Conservation (phyloP, 2,797 vertebrate genomes). For the Florisuga fusca region DNA sequence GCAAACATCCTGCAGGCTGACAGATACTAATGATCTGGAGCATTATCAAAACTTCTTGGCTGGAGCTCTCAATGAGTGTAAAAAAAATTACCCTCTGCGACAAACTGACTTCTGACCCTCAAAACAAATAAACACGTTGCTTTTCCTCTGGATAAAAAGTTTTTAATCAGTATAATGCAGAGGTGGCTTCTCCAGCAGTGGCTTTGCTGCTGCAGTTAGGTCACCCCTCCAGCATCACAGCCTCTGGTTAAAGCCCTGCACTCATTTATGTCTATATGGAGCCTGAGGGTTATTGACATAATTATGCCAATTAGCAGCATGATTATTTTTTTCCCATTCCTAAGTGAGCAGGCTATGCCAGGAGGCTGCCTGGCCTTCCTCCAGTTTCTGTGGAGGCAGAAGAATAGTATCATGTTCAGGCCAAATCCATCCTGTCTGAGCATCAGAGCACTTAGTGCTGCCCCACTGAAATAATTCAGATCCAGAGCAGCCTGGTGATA, state of each 20-base stretch:
- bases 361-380: constrained; percentile 27
- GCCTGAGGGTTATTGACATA: constrained; percentile 35
- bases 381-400: neutral
- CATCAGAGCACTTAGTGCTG: neutral
- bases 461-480: neutral
- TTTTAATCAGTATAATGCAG: rapidly evolving
- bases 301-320: constrained; percentile 59
- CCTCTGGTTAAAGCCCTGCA: neutral
- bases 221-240: neutral
- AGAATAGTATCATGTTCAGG: neutral
- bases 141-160: neutral
- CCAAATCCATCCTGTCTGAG: rapidly evolving
- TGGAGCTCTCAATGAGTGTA: neutral
- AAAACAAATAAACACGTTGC: neutral
- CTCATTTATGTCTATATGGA: neutral
- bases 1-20: neutral
- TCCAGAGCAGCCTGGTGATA: neutral
- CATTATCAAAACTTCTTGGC: constrained; percentile 47
- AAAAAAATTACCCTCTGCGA: neutral
- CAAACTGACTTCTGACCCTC: neutral
- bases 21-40: neutral
- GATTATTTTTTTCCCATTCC: neutral
- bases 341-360: neutral
- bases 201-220: rapidly evolving
- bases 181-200: neutral